These are phyloP conservation scores for Cyanocitta stelleri DNA, from an alignment of 2,113 vertebrate genomes.

Conservation along the genomic window DNA sequence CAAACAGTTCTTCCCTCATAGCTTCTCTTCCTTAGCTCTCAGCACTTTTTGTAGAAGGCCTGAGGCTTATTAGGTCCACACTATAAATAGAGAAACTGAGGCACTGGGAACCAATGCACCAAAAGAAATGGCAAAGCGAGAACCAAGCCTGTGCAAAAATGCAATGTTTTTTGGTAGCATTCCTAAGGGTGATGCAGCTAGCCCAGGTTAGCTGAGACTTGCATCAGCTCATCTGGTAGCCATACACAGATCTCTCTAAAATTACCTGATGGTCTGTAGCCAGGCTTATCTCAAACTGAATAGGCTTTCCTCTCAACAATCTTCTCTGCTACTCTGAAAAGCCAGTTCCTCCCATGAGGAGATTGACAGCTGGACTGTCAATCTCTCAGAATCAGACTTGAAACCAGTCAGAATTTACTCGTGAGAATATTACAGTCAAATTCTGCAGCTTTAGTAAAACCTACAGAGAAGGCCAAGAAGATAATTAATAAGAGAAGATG, in stretches of 20 bases:
- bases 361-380: no score
- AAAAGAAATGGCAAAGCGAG: neutral
- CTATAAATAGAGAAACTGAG: neutral
- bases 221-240: neutral
- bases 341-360: neutral
- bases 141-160: neutral
- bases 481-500: no score
- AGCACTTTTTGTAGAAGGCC: neutral
- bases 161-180: accelerated
- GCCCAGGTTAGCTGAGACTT: neutral
- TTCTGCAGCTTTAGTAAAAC: no score
- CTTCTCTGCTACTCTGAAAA: neutral
- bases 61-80: neutral
- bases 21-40: neutral
- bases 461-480: no score
- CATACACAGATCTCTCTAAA: neutral
- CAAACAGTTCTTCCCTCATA: neutral
- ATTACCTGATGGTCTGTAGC: neutral
- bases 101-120: neutral
- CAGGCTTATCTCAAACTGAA: neutral
- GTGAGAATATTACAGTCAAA: no score
- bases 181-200: neutral
- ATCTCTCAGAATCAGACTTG: no score
- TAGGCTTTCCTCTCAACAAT: neutral
- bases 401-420: no score